phyloP scores from a whole-genome alignment of 2,113 vertebrate species.

The Irena cyanogastra region DNA sequence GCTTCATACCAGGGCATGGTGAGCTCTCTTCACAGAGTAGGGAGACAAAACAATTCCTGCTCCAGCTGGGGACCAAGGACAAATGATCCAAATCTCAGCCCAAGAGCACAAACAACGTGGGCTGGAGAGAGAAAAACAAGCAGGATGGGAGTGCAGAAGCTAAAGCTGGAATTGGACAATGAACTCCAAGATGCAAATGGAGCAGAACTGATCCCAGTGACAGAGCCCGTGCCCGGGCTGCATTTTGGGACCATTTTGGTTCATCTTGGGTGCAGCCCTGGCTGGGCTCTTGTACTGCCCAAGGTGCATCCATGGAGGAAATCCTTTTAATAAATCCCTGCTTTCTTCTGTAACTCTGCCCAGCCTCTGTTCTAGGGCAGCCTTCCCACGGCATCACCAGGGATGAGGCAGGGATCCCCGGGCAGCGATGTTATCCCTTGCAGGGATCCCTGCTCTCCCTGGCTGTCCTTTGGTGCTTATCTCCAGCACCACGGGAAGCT shows the following conservation, averaged over 20 bases:
- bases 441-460: not conserved
- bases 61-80: too few species aligned
- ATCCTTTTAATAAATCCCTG: not conserved
- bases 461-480: not conserved
- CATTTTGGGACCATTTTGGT: not conserved
- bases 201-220: not conserved
- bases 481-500: not conserved
- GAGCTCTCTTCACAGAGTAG: not conserved
- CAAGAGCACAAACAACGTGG: too few species aligned
- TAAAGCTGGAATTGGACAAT: not conserved
- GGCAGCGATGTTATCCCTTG: rapidly evolving
- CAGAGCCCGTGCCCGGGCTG: not conserved
- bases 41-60: too few species aligned
- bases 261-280: not conserved
- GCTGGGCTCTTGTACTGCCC: not conserved
- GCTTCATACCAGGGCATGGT: not conserved
- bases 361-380: not conserved
- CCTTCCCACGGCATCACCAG: not conserved
- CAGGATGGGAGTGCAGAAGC: too few species aligned
- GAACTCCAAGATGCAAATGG: not conserved
- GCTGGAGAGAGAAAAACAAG: too few species aligned
- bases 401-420: not conserved
- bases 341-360: not conserved
- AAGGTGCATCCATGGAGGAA: not conserved
- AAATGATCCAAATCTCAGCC: too few species aligned